Evolutionary conservation across 2,797 vertebrate species (phyloP), one percentile per base, ranked within the genome.

Genomic region (Malurus leucopterus): DNA sequence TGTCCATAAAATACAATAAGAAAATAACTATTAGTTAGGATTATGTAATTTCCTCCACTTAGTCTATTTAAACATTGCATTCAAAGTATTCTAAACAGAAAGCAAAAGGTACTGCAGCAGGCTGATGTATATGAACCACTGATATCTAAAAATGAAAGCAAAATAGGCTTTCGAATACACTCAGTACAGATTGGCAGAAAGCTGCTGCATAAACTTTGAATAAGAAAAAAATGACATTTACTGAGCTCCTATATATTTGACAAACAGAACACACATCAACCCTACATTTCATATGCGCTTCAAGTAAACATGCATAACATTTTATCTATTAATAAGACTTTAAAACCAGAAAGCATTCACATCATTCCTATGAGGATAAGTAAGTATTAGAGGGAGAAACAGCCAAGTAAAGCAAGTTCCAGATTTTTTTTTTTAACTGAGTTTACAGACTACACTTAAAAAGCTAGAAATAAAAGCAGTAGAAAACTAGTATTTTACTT

Each of bases 1-100:
- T 21, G 21, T 38, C 40, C 18, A 19, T 62, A 82, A 64, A 84
- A 88, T 59, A 30, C 24, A 81, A 14, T 15, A 70, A 68, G 13
- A 74, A 61, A 84, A n/a, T 61, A 72, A 38, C 46, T 59, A 44
- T 26, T 76, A 38, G 21, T 70, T 29, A 30, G 16, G 30, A 62
- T 59, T 71, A 38, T 7, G 26, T 18, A 0, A 80, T 55, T 92
- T 78, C 30, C 22, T 83, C 41, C 30, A 32, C 16, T 86, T 43
- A 70, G 24, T 6, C n/a, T 50, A 71, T 40, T 75, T 64, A 78
- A 78, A 79, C 32, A 70, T 11, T 40, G 26, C 24, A 86, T 36
- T 86, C 41, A 47, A 92, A 69, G 27, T 41, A 83, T 72, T 85
- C 71, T 65, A 34, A 70, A 69, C 86, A 85, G 30, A 87, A 93